A percentile compares a stretch with the other conserved stretches of the same genome.
phyloP scores from a whole-genome alignment of 92 coral and sea anemone genomes.

The Zoanthus sansibaricus region DNA sequence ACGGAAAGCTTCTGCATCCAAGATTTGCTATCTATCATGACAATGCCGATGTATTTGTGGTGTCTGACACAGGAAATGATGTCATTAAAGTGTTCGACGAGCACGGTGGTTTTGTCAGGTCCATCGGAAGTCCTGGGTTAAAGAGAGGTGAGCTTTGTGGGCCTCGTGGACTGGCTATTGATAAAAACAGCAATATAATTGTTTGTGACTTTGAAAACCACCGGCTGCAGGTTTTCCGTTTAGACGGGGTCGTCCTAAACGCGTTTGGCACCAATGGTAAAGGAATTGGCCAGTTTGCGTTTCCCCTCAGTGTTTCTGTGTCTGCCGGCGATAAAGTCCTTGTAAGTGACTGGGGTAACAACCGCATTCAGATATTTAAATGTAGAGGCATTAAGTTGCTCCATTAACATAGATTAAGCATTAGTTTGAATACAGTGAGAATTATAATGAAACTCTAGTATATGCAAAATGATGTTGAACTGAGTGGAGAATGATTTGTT shows the following conservation, averaged over 20 bases:
- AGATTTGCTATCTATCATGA: constrained; percentile 84
- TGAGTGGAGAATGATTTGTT: too few relatives aligned
- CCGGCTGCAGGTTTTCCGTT: constrained; percentile 77
- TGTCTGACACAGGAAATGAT: constrained; percentile 90
- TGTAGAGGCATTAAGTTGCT: constrained; percentile 60
- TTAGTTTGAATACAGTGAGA: too few relatives aligned
- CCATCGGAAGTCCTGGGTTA: constrained; percentile 77
- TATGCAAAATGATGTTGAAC: too few relatives aligned
- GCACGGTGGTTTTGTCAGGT: constrained; percentile 71
- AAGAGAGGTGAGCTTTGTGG: constrained; percentile 86
- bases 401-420: background rate
- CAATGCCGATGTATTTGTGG: constrained; percentile 73
- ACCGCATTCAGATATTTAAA: constrained; percentile 85
- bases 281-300: constrained; percentile 95
- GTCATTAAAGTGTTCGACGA: constrained; percentile 86
- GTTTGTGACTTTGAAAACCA: constrained; percentile 94
- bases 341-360: constrained; percentile 95
- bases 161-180: constrained; percentile 87
- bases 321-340: constrained; percentile 73
- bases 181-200: constrained; percentile 73
- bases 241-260: constrained; percentile 78
- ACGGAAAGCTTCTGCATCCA: constrained; percentile 81
- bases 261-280: constrained; percentile 89
- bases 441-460: too few relatives aligned
- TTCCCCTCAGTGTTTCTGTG: constrained; percentile 85